A percentile compares a stretch with the other conserved stretches of the same genome.
Conservation (phyloP, 2,113 vertebrate genomes). For the Burhinus bistriatus region DNA sequence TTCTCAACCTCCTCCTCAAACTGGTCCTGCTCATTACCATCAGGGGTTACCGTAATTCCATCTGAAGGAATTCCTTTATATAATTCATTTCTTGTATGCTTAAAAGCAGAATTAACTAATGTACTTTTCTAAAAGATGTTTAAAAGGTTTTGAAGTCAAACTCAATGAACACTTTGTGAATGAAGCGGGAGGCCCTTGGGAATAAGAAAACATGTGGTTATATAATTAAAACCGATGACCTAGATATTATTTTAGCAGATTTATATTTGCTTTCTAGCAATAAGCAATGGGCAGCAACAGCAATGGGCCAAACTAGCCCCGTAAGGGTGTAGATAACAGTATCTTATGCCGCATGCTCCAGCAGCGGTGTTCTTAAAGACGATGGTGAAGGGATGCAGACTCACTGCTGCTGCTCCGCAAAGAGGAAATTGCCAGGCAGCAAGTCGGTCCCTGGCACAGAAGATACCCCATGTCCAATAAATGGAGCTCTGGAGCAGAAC, state of each 20-base stretch:
- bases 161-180: neutral
- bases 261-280: neutral
- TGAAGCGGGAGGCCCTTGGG: neutral
- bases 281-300: neutral
- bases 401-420: neutral
- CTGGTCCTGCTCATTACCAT: neutral
- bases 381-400: neutral
- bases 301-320: neutral
- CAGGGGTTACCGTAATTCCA: neutral
- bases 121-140: neutral
- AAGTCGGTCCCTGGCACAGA: neutral
- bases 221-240: neutral
- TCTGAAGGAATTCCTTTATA: neutral
- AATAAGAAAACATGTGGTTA: neutral
- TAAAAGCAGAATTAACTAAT: neutral
- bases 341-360: neutral
- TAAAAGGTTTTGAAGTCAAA: neutral
- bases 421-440: neutral
- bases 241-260: neutral
- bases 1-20: neutral
- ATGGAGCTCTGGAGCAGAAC: fast-evolving
- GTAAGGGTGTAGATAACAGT: neutral
- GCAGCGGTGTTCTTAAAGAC: neutral
- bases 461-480: neutral
- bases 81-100: fast-evolving